Base-by-base conservation (phyloP, 2,888 invertebrate species). In the Epinotia ramella region DNA sequence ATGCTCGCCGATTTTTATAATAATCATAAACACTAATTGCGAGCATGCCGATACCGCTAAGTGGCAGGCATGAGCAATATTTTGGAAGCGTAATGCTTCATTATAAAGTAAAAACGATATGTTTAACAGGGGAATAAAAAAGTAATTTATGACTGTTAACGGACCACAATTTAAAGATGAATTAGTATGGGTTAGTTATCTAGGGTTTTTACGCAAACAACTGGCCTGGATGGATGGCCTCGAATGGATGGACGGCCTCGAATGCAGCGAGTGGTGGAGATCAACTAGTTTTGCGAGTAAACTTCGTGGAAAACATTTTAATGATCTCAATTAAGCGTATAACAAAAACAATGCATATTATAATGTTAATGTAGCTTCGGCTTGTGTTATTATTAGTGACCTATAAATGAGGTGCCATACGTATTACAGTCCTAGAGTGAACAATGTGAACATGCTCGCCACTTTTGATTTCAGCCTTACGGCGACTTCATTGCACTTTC, bases 21-120 rank as follows among this genome's bases (percentile, higher is more conserved):
- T 81, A 70, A 77, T 77, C 81, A 81, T 87, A 86, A 87, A 86
- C 79, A 83, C 83, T 87, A 87, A 88, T 87, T 86, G 86, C 81
- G 81, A 80, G 83, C 81, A 82, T 81, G 80, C 78, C 78, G 77
- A 80, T 81, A 81, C 80, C 81, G 74, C 81, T 80, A 82, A 79
- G 79, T 80, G 79, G 79, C 84, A 81, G 84, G 84, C 76, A 81
- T 82, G 82, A 80, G 84, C 79, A 82, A 78, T 81, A 82, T 87
- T 84, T 82, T 78, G 76, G 78, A 83, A 81, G 81, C 84, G 74
- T 76, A 75, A 73, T 56, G 69, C 60, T 68, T 18, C 67, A 64
- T 73, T 44, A 69, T 69, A 20, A 62, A 40, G 40, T 40, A 40
- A 40, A 40, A 40, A 33, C 33, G 33, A 33, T 33, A 33, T 33